phyloP scores from a whole-genome alignment of 2,888 invertebrate species.

The Catonia carolina region DNA sequence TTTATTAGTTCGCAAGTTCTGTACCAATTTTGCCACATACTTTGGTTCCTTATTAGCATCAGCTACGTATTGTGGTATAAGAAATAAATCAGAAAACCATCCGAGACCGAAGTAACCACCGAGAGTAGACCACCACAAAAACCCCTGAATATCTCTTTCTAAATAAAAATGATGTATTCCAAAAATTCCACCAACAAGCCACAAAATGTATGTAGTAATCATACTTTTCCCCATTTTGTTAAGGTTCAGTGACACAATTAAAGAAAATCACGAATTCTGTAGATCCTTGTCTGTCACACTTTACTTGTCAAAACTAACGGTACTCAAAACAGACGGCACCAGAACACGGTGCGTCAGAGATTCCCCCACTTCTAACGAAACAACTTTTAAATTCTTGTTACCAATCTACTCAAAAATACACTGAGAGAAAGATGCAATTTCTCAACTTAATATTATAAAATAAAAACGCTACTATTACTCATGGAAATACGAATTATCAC shows the following conservation, averaged over 20 bases:
- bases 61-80: constrained; percentile 76
- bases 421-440: no score
- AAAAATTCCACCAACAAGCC: constrained; percentile 81
- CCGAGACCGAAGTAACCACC: constrained; percentile 81
- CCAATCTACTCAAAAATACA: no score
- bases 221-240: constrained; percentile 42
- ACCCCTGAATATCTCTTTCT: constrained; percentile 79
- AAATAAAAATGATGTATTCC: constrained; percentile 90
- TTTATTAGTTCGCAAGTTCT: constrained; percentile 52
- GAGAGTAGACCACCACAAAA: constrained; percentile 80
- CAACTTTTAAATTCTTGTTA: no score
- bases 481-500: no score
- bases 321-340: not conserved
- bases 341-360: not conserved
- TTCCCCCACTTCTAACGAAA: not conserved
- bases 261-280: no score
- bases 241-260: no score
- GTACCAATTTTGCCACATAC: constrained; percentile 56
- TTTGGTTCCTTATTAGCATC: constrained; percentile 70
- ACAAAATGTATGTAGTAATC: constrained; percentile 68
- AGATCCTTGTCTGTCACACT: no score
- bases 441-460: no score
- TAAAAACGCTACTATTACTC: no score
- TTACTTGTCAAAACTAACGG: no score
- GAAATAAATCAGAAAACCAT: constrained; percentile 78